Evolutionary conservation across 2,797 vertebrate genomes (phyloP).

Genomic region (Melanotaenia nigrans): DNA sequence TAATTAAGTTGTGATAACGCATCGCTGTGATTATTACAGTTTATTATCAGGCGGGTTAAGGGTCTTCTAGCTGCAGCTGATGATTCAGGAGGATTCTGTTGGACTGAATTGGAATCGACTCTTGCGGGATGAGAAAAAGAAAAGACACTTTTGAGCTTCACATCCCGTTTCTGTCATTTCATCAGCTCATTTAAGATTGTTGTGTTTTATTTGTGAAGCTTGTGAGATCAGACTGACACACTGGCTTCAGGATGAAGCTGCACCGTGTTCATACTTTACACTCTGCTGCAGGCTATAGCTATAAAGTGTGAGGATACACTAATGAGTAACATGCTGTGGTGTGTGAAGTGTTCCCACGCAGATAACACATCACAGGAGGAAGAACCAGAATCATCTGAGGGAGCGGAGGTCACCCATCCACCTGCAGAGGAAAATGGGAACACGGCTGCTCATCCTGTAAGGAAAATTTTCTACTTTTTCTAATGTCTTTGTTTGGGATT

Average conservation of each 20-base stretch:
- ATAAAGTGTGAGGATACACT: too few species aligned
- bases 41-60: slow-evolving; percentile 40
- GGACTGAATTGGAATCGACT: slow-evolving; percentile 32
- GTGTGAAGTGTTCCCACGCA: slow-evolving; percentile 43
- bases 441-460: slow-evolving; percentile 35
- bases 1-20: slow-evolving; percentile 36
- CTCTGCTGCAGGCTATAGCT: too few species aligned
- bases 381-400: neutral
- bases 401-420: slow-evolving; percentile 27
- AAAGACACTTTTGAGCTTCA: slow-evolving; percentile 3
- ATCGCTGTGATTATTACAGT: slow-evolving; percentile 20
- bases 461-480: slow-evolving; percentile 10
- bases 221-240: slow-evolving; percentile 14
- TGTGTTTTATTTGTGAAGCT: slow-evolving; percentile 21
- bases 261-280: neutral
- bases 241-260: neutral
- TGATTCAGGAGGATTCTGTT: slow-evolving; percentile 45
- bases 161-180: slow-evolving; percentile 17
- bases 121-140: neutral
- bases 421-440: slow-evolving; percentile 9
- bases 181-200: slow-evolving; percentile 14
- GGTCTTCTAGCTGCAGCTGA: slow-evolving; percentile 34
- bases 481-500: neutral
- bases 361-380: slow-evolving; percentile 2
- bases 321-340: neutral